Percentiles rank a stretch among this genome's conserved stretches.
Evolutionary conservation across 1,140 invertebrate species (phyloP).

Genomic region (Drosophila burlai): DNA sequence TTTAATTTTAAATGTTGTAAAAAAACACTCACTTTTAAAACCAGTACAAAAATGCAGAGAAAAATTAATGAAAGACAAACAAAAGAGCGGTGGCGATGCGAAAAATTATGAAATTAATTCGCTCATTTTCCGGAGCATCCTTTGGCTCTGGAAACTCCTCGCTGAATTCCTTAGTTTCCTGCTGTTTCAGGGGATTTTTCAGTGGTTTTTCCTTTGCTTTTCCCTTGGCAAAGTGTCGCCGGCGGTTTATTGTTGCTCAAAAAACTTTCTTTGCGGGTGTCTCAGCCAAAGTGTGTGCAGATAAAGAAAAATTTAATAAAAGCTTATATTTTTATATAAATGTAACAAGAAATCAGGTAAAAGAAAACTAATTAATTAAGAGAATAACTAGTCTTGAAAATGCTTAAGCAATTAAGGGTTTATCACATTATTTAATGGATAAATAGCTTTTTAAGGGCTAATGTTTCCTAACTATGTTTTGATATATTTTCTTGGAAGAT

Average conservation of each 20-base stretch:
- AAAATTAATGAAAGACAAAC: conserved; percentile 46
- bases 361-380: neutral
- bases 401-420: neutral
- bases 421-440: conserved; percentile 1
- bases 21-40: neutral
- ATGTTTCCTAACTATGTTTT: no score
- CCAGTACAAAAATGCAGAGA: conserved; percentile 14
- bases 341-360: rapidly evolving
- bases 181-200: conserved; percentile 27
- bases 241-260: conserved; percentile 11
- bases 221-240: conserved; percentile 50
- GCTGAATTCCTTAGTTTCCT: conserved; percentile 29
- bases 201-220: conserved; percentile 23
- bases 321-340: neutral
- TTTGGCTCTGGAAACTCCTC: conserved; percentile 8
- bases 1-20: conserved; percentile 13
- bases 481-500: neutral
- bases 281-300: conserved; percentile 12
- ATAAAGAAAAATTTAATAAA: neutral
- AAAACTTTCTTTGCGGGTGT: conserved; percentile 44
- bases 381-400: neutral
- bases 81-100: conserved; percentile 13
- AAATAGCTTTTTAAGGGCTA: no score
- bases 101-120: conserved; percentile 51
- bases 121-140: conserved; percentile 16